A percentile compares a stretch with the other conserved stretches of the same genome.
Conservation (phyloP, 2,888 invertebrate species). For the Meteorus cinctellus region DNA sequence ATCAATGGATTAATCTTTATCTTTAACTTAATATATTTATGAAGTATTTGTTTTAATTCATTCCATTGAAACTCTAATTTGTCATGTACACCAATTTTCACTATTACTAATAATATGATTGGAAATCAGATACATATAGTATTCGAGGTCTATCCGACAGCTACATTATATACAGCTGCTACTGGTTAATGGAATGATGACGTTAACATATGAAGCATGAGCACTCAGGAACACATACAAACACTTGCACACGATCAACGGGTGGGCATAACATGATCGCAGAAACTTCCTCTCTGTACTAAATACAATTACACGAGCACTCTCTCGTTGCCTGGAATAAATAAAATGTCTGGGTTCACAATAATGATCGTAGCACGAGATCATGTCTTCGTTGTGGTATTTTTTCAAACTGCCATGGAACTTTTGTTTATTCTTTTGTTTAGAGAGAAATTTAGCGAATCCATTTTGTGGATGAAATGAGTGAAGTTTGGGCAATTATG, state of each 20-base stretch:
- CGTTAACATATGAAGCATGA: slow-evolving; percentile 54
- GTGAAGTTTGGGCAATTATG: no score
- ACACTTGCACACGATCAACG: not conserved
- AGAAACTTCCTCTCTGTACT: not conserved
- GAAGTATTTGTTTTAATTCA: not conserved
- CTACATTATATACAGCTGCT: slow-evolving; percentile 31
- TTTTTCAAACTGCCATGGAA: no score
- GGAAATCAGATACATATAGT: not conserved
- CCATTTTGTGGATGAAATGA: no score
- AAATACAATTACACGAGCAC: not conserved
- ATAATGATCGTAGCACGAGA: no score
- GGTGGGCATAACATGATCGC: not conserved
- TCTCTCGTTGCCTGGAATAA: no score
- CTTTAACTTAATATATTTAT: not conserved
- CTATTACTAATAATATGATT: slow-evolving; percentile 8
- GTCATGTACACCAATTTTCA: not conserved
- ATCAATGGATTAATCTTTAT: not conserved
- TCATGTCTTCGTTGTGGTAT: no score
- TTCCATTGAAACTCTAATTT: not conserved
- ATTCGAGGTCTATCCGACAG: not conserved
- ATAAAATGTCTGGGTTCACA: no score
- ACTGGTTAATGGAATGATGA: slow-evolving; percentile 60
- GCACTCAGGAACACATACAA: not conserved
- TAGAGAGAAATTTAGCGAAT: no score
- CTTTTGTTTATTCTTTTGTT: no score